A percentile compares a stretch with the other conserved stretches of the same genome.
Evolutionary conservation across 2,113 vertebrate species (phyloP).

Genomic region (Leucopternis melanops): DNA sequence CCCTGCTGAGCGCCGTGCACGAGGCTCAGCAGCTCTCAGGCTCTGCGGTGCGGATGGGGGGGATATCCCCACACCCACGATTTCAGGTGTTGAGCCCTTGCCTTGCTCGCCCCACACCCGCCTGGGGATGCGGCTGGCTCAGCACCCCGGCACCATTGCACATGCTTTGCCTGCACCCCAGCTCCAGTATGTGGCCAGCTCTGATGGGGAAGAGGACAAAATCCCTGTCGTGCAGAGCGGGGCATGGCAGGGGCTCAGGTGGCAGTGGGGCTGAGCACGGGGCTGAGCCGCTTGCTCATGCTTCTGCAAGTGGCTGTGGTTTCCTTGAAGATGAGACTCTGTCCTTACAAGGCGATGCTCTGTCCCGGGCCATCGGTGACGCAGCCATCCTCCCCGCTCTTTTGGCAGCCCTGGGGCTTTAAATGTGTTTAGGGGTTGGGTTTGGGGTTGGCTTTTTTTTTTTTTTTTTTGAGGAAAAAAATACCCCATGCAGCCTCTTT

Average conservation of each 20-base stretch:
- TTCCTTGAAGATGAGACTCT: neutral
- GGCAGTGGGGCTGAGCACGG: neutral
- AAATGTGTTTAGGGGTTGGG: neutral
- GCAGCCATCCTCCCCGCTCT: neutral
- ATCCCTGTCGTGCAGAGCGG: neutral
- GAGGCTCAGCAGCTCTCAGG: rapidly evolving
- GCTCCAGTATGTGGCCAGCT: neutral
- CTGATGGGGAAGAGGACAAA: neutral
- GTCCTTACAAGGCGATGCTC: slow-evolving; percentile 34
- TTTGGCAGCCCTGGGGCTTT: neutral
- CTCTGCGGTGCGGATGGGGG: rapidly evolving
- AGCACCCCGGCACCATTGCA: neutral
- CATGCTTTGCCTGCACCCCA: rapidly evolving
- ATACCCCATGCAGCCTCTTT: neutral
- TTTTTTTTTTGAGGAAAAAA: neutral
- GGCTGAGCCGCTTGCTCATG: neutral
- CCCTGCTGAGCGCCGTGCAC: rapidly evolving
- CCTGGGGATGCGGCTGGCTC: rapidly evolving
- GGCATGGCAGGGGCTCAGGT: rapidly evolving
- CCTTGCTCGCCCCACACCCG: neutral
- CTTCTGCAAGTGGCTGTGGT: neutral
- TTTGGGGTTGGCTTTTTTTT: neutral
- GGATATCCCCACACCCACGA: rapidly evolving
- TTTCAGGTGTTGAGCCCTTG: neutral
- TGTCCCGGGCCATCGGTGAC: neutral